A percentile compares a stretch with the other conserved stretches of the same genome.
These are phyloP conservation scores for Callipepla squamata DNA, from an alignment of 2,113 vertebrate genomes.

Conservation along the genomic window DNA sequence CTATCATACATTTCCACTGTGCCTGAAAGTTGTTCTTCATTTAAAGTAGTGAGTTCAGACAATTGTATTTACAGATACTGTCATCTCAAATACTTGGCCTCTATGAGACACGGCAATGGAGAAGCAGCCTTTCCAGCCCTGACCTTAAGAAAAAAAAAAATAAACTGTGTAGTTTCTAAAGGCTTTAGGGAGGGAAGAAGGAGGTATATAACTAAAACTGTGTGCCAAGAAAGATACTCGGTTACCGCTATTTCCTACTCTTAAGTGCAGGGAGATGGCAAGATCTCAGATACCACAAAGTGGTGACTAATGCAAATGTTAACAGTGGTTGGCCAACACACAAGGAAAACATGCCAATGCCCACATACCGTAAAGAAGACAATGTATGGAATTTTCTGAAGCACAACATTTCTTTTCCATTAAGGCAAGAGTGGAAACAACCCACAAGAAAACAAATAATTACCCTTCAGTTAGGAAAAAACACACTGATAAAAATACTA, in stretches of 20 bases:
- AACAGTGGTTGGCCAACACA: background rate
- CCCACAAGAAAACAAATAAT: background rate
- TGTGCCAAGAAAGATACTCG: background rate
- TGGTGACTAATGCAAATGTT: background rate
- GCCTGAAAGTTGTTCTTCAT: background rate
- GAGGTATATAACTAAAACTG: background rate
- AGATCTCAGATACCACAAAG: background rate
- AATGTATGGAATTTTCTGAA: background rate
- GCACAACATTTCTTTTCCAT: background rate
- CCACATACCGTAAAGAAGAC: background rate
- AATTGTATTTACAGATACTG: background rate
- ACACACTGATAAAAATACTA: background rate
- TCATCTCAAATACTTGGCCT: background rate
- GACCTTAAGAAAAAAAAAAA: background rate
- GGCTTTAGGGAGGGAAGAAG: background rate
- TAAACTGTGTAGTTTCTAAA: accelerated
- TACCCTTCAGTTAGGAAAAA: background rate
- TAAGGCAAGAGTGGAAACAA: background rate
- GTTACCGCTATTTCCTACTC: slow-evolving; percentile 16
- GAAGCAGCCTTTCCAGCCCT: background rate
- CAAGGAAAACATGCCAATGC: background rate
- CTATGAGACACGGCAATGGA: background rate
- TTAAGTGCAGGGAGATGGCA: background rate
- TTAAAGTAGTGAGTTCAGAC: background rate
- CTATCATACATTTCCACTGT: background rate